Conservation (phyloP, 2,113 vertebrate species). For the Xyliphius kryptos region DNA sequence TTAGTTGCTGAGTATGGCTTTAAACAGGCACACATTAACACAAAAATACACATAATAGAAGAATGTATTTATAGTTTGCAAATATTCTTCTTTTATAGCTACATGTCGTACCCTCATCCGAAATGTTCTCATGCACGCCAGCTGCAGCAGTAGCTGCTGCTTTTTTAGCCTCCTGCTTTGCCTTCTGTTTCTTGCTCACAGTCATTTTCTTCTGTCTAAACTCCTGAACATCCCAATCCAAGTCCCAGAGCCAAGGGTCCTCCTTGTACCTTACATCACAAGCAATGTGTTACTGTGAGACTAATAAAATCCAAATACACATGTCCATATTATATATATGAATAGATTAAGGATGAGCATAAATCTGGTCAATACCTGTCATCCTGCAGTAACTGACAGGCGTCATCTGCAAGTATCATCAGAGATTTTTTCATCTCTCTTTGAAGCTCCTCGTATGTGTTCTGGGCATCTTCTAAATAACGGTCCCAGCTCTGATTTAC, state of each 20-base stretch:
- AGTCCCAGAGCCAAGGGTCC: conserved; percentile 97
- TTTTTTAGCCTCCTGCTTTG: conserved; percentile 35
- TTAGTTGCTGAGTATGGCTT: no score
- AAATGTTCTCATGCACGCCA: conserved; percentile 38
- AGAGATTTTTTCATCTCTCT: conserved; percentile 94
- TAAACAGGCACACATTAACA: no score
- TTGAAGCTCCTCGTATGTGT: conserved; percentile 82
- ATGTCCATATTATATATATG: no score
- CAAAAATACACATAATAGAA: no score
- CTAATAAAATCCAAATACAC: no score
- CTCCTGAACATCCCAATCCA: conserved; percentile 89
- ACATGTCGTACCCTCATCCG: conserved; percentile 54
- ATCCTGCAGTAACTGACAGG: conserved; percentile 79
- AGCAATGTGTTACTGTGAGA: no score
- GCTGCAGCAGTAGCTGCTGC: not conserved
- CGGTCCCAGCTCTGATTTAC: conserved; percentile 91
- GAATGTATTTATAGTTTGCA: no score
- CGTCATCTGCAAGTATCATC: conserved; percentile 85
- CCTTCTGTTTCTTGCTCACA: conserved; percentile 58
- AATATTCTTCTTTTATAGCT: no score
- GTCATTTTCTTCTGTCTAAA: conserved; percentile 86
- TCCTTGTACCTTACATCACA: conserved; percentile 95
- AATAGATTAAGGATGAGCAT: no score
- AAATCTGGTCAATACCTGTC: conserved; percentile 75
- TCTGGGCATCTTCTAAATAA: conserved; percentile 84